phyloP scores from a whole-genome alignment of 2,113 vertebrate species.

The Lepidothrix coronata region DNA sequence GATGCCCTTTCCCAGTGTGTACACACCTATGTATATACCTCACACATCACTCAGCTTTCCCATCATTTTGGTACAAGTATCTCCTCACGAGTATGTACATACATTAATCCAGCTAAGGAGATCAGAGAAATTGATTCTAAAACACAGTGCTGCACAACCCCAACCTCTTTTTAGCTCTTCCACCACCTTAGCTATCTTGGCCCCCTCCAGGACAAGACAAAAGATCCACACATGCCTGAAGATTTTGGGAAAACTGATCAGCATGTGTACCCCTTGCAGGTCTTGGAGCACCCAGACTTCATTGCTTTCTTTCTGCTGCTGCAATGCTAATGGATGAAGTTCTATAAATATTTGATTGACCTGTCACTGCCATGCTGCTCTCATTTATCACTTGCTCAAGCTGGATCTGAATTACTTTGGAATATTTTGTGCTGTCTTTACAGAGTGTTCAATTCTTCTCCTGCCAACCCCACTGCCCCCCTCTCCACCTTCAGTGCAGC shows the following conservation, averaged over 20 bases:
- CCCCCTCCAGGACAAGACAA: not conserved
- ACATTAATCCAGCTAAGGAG: not conserved
- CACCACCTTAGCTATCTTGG: not conserved
- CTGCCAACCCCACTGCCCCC: not conserved
- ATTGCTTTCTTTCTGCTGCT: slow-evolving; percentile 17
- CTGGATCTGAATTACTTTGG: not conserved
- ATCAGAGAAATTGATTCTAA: slow-evolving; percentile 27
- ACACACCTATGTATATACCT: not conserved
- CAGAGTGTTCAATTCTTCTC: not conserved
- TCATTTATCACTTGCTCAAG: slow-evolving; percentile 66
- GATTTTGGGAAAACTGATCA: not conserved
- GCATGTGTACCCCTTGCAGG: not conserved
- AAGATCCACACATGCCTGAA: not conserved
- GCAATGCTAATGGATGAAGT: slow-evolving; percentile 45
- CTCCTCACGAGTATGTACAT: not conserved
- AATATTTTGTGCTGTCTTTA: slow-evolving; percentile 36
- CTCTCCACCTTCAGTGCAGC: not conserved
- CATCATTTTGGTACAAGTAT: not conserved
- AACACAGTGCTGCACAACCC: not conserved
- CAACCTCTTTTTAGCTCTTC: not conserved
- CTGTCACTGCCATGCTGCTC: slow-evolving; percentile 57
- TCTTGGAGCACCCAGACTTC: not conserved
- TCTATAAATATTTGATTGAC: slow-evolving; percentile 73
- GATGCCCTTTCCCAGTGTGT: slow-evolving; percentile 52
- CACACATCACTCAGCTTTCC: not conserved